A percentile compares a stretch with the other conserved stretches of the same genome.
These are phyloP conservation scores for Silurus glanis DNA, from an alignment of 2,113 vertebrate species.

Conservation along the genomic window DNA sequence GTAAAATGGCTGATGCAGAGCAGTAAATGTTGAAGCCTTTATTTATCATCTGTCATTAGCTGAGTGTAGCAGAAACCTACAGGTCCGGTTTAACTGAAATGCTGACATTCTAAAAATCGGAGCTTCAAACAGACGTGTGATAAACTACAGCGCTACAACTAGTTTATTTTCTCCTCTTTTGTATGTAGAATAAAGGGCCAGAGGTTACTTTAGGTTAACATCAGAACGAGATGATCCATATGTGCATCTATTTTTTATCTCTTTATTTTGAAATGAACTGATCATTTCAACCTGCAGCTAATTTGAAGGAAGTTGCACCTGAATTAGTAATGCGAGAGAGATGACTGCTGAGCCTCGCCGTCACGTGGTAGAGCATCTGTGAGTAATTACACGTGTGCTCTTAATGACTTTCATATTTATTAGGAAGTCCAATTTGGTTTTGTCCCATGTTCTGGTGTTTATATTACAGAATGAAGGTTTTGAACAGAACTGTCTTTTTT, in stretches of 20 bases:
- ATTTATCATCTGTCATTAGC: slow-evolving; percentile 9
- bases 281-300: slow-evolving; percentile 4
- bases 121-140: neutral
- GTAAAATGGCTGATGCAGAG: neutral
- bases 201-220: neutral
- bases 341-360: neutral
- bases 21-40: neutral
- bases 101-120: neutral
- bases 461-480: neutral
- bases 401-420: neutral
- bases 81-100: neutral
- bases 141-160: neutral
- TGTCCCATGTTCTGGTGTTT: neutral
- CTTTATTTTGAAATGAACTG: neutral
- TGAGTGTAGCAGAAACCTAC: neutral
- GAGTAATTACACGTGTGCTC: neutral
- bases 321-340: neutral
- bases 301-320: neutral
- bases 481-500: neutral
- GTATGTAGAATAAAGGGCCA: too few species aligned
- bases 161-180: neutral
- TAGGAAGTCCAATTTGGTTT: neutral
- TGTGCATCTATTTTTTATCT: neutral
- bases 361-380: slow-evolving; percentile 21
- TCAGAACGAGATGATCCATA: neutral